A percentile compares a stretch with the other conserved stretches of the same genome.
Evolutionary conservation across 2,797 vertebrate genomes (phyloP).

Genomic region (Bryconaethiops microstoma): DNA sequence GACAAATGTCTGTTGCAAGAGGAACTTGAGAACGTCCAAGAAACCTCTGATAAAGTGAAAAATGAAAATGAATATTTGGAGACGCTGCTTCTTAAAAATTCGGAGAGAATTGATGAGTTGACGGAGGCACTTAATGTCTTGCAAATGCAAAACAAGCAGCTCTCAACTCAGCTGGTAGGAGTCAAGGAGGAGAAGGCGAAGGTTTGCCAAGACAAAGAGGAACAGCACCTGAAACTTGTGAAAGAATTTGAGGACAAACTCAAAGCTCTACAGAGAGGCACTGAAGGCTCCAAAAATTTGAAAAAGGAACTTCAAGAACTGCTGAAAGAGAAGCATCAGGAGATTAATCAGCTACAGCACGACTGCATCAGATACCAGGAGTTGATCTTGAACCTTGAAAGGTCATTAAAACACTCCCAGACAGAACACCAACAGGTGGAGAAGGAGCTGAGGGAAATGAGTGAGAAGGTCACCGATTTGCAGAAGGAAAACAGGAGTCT

Average conservation of each 20-base stretch:
- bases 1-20: slow-evolving; percentile 87
- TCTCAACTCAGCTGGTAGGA: slow-evolving; percentile 75
- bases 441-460: slow-evolving; percentile 70
- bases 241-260: slow-evolving; percentile 85
- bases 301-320: slow-evolving; percentile 87
- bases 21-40: slow-evolving; percentile 86
- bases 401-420: slow-evolving; percentile 74
- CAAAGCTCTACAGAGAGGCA: slow-evolving; percentile 80
- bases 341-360: slow-evolving; percentile 86
- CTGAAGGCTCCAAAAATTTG: slow-evolving; percentile 79
- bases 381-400: slow-evolving; percentile 83
- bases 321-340: slow-evolving; percentile 88
- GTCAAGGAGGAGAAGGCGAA: slow-evolving; percentile 72
- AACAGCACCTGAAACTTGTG: slow-evolving; percentile 82
- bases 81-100: slow-evolving; percentile 81
- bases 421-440: slow-evolving; percentile 67
- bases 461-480: slow-evolving; percentile 64
- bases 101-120: slow-evolving; percentile 80
- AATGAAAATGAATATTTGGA: slow-evolving; percentile 88
- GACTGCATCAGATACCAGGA: slow-evolving; percentile 89
- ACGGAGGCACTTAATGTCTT: slow-evolving; percentile 74
- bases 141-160: slow-evolving; percentile 75
- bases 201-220: slow-evolving; percentile 79
- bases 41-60: slow-evolving; percentile 84
- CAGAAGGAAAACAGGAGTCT: slow-evolving; percentile 63